Conservation (phyloP, 1,140 invertebrate genomes). For the Dendroctonus ponderosae region DNA sequence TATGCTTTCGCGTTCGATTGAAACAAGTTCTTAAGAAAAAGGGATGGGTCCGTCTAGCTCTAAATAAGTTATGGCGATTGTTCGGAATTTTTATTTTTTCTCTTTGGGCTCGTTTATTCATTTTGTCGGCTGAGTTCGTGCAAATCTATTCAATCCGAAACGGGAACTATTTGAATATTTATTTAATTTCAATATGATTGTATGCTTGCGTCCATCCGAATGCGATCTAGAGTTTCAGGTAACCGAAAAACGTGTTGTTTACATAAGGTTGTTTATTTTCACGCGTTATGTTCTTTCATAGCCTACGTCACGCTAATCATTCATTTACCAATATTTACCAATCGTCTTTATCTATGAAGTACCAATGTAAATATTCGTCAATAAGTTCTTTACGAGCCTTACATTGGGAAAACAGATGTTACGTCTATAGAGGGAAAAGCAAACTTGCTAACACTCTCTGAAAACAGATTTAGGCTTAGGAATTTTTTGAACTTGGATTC, state of each 20-base stretch:
- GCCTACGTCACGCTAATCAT: constrained; percentile 30
- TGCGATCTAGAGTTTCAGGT: too few relatives aligned
- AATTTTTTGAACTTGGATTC: too few relatives aligned
- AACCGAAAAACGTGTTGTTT: too few relatives aligned
- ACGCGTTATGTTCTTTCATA: constrained; percentile 28
- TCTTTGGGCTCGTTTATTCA: constrained; percentile 25
- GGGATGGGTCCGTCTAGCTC: constrained; percentile 34
- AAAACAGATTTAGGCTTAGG: too few relatives aligned
- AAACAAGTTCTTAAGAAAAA: constrained; percentile 34
- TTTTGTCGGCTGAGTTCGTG: neutral
- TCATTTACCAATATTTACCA: constrained; percentile 29
- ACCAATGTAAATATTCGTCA: constrained; percentile 21
- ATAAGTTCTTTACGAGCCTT: constrained; percentile 9
- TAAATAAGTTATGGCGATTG: constrained; percentile 38
- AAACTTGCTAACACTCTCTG: neutral
- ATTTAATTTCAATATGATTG: too few relatives aligned
- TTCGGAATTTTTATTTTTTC: constrained; percentile 34
- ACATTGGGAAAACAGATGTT: constrained; percentile 14
- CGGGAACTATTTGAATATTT: too few relatives aligned
- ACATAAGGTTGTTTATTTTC: constrained; percentile 10
- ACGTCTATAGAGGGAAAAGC: neutral
- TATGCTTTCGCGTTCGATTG: constrained; percentile 39
- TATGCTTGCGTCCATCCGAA: too few relatives aligned
- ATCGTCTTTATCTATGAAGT: constrained; percentile 28
- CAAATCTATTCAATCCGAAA: too few relatives aligned